Conservation (phyloP, 2,797 vertebrate species). For the Mallotus villosus region DNA sequence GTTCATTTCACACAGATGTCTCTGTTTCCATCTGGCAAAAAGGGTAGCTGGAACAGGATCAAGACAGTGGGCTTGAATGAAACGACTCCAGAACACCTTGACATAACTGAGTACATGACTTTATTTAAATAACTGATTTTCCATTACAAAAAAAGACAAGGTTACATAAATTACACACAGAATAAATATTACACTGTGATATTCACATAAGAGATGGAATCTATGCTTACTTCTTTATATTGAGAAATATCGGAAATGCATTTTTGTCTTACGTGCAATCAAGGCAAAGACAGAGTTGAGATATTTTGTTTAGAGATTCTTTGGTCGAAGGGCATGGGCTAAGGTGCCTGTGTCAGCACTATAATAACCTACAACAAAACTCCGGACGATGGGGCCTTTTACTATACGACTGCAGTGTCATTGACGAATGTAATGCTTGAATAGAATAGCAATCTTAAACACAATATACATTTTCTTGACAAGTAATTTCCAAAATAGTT, state of each 20-base stretch:
- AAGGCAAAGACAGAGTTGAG: background rate
- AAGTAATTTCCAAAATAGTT: background rate
- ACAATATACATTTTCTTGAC: background rate
- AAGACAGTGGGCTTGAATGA: constrained; percentile 6
- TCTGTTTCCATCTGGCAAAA: background rate
- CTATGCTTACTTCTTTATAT: background rate
- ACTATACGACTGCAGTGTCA: background rate
- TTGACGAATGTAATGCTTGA: background rate
- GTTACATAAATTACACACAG: constrained; percentile 93
- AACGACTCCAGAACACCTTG: background rate
- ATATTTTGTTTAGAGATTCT: background rate
- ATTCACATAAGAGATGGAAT: constrained; percentile 74
- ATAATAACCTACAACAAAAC: background rate
- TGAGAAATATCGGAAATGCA: background rate
- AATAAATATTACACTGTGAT: constrained; percentile 95
- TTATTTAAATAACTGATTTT: constrained; percentile 99
- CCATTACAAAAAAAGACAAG: constrained; percentile 86
- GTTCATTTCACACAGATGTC: background rate
- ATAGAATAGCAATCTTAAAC: background rate
- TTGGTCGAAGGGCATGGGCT: background rate
- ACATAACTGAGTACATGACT: constrained; percentile 85
- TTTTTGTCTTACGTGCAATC: background rate
- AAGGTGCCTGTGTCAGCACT: background rate
- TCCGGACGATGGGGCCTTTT: background rate
- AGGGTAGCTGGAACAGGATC: constrained; percentile 11